Conservation (phyloP, 2,888 invertebrate species). For the Caenorhabditis auriculariae region DNA sequence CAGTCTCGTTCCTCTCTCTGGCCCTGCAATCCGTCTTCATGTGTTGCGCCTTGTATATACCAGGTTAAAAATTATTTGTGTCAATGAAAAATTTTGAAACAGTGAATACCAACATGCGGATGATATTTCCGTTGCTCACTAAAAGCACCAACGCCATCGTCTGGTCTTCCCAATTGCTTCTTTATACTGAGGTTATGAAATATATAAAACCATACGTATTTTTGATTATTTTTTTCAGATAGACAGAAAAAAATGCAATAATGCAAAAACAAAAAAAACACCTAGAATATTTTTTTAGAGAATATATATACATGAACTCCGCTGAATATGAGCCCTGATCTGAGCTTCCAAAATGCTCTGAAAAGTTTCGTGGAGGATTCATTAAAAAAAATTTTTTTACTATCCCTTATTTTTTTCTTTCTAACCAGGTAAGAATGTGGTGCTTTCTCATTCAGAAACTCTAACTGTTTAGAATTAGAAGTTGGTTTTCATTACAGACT, state of each 20-base stretch:
- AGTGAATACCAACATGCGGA: slow-evolving; percentile 25
- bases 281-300: too few species aligned
- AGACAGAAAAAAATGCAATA: too few species aligned
- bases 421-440: too few species aligned
- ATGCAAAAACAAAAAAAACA: too few species aligned
- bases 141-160: slow-evolving; percentile 55
- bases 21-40: slow-evolving; percentile 25
- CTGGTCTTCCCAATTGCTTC: slow-evolving; percentile 55
- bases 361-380: too few species aligned
- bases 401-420: too few species aligned
- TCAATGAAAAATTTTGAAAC: not conserved
- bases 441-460: too few species aligned
- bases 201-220: not conserved
- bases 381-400: too few species aligned
- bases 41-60: slow-evolving; percentile 15
- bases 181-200: slow-evolving; percentile 46
- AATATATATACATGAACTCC: too few species aligned
- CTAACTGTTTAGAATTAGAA: too few species aligned
- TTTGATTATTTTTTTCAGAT: slow-evolving; percentile 4
- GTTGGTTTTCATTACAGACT: not conserved
- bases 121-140: slow-evolving; percentile 53
- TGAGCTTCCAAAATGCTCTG: too few species aligned
- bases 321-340: too few species aligned
- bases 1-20: slow-evolving; percentile 27
- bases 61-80: slow-evolving; percentile 3